A percentile compares a stretch with the other conserved stretches of the same genome.
Conservation (phyloP, 2,113 vertebrate genomes). For the Dipodomys merriami region DNA sequence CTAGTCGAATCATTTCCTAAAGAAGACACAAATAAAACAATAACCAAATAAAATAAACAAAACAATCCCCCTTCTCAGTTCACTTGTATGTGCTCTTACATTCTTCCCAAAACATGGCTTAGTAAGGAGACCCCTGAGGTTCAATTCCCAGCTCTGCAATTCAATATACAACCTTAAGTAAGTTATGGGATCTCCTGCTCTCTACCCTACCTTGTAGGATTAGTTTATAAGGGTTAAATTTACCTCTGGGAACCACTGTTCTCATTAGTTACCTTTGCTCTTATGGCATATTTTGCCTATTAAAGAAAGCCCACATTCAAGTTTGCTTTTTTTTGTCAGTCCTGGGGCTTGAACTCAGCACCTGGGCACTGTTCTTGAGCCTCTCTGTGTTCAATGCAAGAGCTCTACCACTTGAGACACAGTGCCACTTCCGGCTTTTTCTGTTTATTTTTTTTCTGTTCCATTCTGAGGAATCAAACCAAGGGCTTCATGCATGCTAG, state of each 20-base stretch:
- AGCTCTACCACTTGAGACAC: too few relatives aligned
- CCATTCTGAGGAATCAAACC: too few relatives aligned
- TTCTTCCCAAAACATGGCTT: not conserved
- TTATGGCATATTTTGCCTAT: conserved; percentile 11
- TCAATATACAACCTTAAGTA: not conserved
- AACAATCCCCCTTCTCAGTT: conserved; percentile 50
- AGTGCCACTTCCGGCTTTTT: too few relatives aligned
- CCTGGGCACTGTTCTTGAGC: too few relatives aligned
- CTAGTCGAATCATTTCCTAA: conserved; percentile 98
- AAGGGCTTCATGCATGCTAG: too few relatives aligned
- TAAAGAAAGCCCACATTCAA: not conserved
- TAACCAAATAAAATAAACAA: conserved; percentile 42
- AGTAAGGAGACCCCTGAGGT: not conserved
- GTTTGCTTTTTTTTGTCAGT: not conserved
- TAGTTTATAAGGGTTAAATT: not conserved
- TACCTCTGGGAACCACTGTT: not conserved
- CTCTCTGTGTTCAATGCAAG: too few relatives aligned
- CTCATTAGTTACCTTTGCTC: not conserved
- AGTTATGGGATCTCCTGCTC: not conserved
- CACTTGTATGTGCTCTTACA: not conserved
- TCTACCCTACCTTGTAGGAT: not conserved
- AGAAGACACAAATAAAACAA: conserved; percentile 70
- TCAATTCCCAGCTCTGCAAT: conserved; percentile 25
- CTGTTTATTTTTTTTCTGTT: too few relatives aligned
- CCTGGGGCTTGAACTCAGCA: not conserved